These are phyloP conservation scores for Steinernema carpocapsae DNA, from an alignment of 2,888 invertebrate species.

Conservation along the genomic window DNA sequence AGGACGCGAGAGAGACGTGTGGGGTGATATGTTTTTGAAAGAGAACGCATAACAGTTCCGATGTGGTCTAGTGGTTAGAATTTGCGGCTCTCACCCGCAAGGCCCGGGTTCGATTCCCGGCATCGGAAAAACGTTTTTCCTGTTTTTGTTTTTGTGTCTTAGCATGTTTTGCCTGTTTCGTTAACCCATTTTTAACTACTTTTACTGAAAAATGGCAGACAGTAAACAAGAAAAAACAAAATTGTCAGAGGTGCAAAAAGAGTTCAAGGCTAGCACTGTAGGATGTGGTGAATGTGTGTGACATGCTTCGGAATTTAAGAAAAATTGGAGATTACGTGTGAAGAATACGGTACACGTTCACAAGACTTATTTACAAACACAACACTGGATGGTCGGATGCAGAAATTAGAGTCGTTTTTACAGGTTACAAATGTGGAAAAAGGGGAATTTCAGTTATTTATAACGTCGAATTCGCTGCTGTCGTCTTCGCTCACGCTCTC, in stretches of 20 bases:
- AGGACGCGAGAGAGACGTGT: not conserved
- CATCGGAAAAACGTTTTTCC: conserved; percentile 43
- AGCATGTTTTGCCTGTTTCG: not conserved
- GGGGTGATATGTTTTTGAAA: not conserved
- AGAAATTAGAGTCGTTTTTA: not conserved
- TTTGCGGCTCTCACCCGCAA: conserved; percentile 53
- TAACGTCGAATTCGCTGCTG: conserved; percentile 11
- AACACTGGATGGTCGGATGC: conserved; percentile 13
- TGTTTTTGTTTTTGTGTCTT: not conserved
- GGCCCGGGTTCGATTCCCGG: conserved; percentile 58
- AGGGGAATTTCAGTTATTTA: conserved; percentile 6
- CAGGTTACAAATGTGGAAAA: not conserved
- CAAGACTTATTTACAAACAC: conserved; percentile 30
- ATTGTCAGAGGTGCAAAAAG: not conserved
- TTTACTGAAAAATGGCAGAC: not conserved
- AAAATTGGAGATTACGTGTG: not conserved
- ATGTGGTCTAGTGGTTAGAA: conserved; percentile 56
- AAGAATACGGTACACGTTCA: conserved; percentile 24
- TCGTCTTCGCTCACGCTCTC: conserved; percentile 12
- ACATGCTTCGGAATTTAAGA: not conserved
- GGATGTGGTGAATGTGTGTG: not conserved
- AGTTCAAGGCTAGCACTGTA: not conserved
- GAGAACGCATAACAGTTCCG: conserved; percentile 15
- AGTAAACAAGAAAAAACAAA: not conserved
- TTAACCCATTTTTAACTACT: not conserved